These are phyloP conservation scores for Turritopsis rubra DNA, from an alignment of 30 jellyfish, hydroid and myxozoan genomes.

Conservation along the genomic window DNA sequence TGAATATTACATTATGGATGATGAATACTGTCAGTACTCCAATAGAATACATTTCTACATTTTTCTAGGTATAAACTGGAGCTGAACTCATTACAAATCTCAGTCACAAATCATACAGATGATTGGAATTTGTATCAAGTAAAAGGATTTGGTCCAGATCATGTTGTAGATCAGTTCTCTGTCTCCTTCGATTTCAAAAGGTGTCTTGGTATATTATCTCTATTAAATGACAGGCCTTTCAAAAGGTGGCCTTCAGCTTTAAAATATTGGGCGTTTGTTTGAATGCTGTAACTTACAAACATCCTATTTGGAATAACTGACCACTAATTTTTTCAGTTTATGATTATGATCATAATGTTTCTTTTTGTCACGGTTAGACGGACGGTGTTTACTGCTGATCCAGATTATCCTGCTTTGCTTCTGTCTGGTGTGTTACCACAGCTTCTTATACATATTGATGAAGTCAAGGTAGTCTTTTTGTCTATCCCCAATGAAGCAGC, in stretches of 20 bases:
- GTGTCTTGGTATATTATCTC: no score
- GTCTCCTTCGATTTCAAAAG: conserved; percentile 70
- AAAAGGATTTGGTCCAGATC: conserved; percentile 55
- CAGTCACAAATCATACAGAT: conserved; percentile 64
- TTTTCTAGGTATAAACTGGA: conserved; percentile 55
- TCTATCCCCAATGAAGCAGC: no score
- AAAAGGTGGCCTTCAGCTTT: background rate
- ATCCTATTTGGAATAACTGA: no score
- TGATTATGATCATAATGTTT: background rate
- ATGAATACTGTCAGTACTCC: background rate
- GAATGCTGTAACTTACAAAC: no score
- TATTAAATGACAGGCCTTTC: conserved; percentile 6
- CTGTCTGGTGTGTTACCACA: conserved; percentile 86
- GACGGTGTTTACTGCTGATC: conserved; percentile 82
- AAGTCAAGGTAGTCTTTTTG: conserved; percentile 50
- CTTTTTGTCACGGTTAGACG: conserved; percentile 73
- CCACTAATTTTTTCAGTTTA: background rate
- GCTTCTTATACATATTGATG: conserved; percentile 81
- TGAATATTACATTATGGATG: background rate
- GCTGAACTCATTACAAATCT: conserved; percentile 56
- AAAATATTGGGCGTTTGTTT: background rate
- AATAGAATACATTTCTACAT: background rate
- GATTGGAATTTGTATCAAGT: conserved; percentile 50
- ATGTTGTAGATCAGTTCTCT: conserved; percentile 66
- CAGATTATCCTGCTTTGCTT: conserved; percentile 79